Percentiles rank a stretch among this genome's conserved stretches.
phyloP scores from a whole-genome alignment of 2,888 invertebrate species.

The Lagria hirta region DNA sequence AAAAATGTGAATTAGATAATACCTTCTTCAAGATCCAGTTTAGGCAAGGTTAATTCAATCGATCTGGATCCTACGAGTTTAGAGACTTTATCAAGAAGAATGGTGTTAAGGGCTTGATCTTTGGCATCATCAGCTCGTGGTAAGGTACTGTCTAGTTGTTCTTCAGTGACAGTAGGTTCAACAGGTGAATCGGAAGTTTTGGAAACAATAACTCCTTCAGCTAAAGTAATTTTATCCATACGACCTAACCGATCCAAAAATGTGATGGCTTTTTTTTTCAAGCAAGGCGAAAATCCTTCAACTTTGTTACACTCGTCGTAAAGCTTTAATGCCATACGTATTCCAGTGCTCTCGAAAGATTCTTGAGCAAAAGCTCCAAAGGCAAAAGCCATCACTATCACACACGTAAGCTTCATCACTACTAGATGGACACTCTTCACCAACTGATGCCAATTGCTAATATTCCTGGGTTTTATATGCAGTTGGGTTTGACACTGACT shows the following conservation, averaged over 20 bases:
- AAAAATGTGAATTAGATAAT: constrained; percentile 1
- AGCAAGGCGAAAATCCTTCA: constrained; percentile 71
- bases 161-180: constrained; percentile 60
- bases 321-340: constrained; percentile 67
- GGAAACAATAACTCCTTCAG: constrained; percentile 70
- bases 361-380: constrained; percentile 43
- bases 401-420: constrained; percentile 45
- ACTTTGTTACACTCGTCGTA: constrained; percentile 77
- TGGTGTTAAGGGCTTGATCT: constrained; percentile 67
- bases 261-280: constrained; percentile 79
- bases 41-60: constrained; percentile 75
- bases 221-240: constrained; percentile 64
- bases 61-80: constrained; percentile 74
- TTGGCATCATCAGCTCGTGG: constrained; percentile 68
- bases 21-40: constrained; percentile 56
- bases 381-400: constrained; percentile 47
- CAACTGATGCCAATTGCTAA: too few species aligned
- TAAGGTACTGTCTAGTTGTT: constrained; percentile 68
- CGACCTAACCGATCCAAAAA: constrained; percentile 76
- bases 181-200: constrained; percentile 54
- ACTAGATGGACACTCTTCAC: too few species aligned
- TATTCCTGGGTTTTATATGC: constrained; percentile 51
- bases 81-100: constrained; percentile 71
- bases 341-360: constrained; percentile 59
- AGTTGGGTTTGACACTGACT: constrained; percentile 41